phyloP scores from a whole-genome alignment of 2,888 invertebrate genomes.

The Oscheius sp. region DNA sequence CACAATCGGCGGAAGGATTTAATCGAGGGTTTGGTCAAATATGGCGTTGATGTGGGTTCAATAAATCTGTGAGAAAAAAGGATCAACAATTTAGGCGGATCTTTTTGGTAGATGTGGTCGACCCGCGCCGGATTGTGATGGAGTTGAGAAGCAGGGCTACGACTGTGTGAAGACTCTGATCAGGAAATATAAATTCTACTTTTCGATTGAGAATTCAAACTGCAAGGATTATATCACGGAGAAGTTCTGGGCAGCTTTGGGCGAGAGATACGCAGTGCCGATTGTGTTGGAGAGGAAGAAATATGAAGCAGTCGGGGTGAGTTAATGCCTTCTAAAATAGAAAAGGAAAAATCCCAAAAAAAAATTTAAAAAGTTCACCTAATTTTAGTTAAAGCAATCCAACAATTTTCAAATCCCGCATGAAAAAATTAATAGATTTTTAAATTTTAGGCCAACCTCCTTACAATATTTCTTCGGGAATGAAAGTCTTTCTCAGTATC shows the following conservation, averaged over 20 bases:
- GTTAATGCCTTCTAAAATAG: not conserved
- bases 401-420: too few relatives aligned
- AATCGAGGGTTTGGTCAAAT: conserved; percentile 29
- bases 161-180: conserved; percentile 35
- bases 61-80: not conserved
- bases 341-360: too few relatives aligned
- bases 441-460: too few relatives aligned
- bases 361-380: too few relatives aligned
- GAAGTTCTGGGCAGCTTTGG: conserved; percentile 38
- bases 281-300: conserved; percentile 45
- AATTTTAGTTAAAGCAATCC: too few relatives aligned
- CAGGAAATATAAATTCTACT: conserved; percentile 27
- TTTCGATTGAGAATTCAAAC: conserved; percentile 27
- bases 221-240: conserved; percentile 28
- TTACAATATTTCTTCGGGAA: too few relatives aligned
- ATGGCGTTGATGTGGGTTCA: conserved; percentile 4
- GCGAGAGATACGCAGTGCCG: conserved; percentile 41
- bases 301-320: conserved; percentile 43
- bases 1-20: conserved; percentile 35
- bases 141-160: conserved; percentile 32
- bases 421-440: too few relatives aligned
- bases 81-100: conserved; percentile 29
- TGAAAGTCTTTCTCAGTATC: too few relatives aligned
- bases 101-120: conserved; percentile 35
- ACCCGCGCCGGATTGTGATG: conserved; percentile 34